phyloP scores from a whole-genome alignment of 2,113 vertebrate species.

The Zosterops hypoxanthus region DNA sequence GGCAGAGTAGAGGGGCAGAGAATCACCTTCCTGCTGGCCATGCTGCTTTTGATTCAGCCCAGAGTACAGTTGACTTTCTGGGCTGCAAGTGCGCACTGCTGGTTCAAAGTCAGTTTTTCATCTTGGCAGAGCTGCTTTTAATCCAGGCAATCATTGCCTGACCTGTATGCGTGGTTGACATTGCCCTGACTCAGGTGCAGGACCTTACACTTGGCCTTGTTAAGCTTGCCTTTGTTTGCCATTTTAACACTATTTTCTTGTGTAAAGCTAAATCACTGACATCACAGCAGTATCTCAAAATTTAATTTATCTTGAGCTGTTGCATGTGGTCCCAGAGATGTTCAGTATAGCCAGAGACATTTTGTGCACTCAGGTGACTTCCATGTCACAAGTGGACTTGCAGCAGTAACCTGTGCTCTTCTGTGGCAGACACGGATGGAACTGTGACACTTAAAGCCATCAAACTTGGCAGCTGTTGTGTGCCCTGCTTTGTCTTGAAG shows the following conservation, averaged over 20 bases:
- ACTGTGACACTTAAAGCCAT: not conserved
- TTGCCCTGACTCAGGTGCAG: not conserved
- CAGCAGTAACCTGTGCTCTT: not conserved
- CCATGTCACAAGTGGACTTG: accelerated
- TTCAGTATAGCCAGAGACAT: not conserved
- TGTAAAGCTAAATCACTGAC: not conserved
- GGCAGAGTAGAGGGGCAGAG: not conserved
- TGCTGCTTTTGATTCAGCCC: not conserved
- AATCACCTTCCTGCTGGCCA: not conserved
- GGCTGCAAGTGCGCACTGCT: not conserved
- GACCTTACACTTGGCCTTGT: not conserved
- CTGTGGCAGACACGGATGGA: not conserved
- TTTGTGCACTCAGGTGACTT: not conserved
- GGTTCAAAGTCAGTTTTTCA: not conserved
- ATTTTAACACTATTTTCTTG: not conserved
- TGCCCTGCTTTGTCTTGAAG: not conserved
- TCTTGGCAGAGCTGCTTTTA: not conserved
- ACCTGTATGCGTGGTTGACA: not conserved
- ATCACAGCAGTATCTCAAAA: not conserved
- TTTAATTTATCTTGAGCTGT: not conserved
- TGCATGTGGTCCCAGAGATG: not conserved
- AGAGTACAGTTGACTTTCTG: not conserved
- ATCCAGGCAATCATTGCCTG: not conserved
- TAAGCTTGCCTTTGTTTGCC: not conserved
- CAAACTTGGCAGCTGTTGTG: not conserved